Evolutionary conservation across 2,797 vertebrate species (phyloP).

Genomic region (Lateolabrax maculatus): DNA sequence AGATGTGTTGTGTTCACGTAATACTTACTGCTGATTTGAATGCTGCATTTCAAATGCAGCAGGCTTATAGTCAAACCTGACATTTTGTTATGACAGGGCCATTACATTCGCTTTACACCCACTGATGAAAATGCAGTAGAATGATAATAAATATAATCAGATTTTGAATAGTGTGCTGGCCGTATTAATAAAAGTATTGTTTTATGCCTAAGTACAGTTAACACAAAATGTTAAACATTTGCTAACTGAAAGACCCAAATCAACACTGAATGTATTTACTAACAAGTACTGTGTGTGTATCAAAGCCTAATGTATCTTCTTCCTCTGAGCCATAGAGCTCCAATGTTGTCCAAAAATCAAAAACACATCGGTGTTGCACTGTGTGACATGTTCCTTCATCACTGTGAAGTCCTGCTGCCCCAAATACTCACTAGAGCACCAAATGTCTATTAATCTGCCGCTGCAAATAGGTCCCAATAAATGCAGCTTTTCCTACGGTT

Average conservation of each 20-base stretch:
- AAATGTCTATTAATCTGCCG: background rate
- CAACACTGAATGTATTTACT: background rate
- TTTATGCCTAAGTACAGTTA: too few relatives aligned
- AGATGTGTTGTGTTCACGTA: background rate
- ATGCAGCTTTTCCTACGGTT: too few relatives aligned
- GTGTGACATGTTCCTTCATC: background rate
- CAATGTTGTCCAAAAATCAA: background rate
- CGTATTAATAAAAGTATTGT: too few relatives aligned
- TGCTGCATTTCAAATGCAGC: background rate
- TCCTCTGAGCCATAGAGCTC: background rate
- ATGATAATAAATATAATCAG: background rate
- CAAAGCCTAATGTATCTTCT: background rate
- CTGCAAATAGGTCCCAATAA: background rate
- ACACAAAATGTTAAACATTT: too few relatives aligned
- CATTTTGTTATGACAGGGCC: background rate
- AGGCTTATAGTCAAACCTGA: conserved; percentile 4
- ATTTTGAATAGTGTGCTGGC: background rate
- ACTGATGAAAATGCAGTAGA: background rate
- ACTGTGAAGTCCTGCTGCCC: background rate
- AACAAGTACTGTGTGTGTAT: background rate
- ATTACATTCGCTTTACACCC: background rate
- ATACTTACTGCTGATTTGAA: background rate
- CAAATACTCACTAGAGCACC: background rate
- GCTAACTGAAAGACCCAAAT: background rate
- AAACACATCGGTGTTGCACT: background rate